Conservation (phyloP, 2,113 vertebrate genomes). For the Peromyscus polionotus region DNA sequence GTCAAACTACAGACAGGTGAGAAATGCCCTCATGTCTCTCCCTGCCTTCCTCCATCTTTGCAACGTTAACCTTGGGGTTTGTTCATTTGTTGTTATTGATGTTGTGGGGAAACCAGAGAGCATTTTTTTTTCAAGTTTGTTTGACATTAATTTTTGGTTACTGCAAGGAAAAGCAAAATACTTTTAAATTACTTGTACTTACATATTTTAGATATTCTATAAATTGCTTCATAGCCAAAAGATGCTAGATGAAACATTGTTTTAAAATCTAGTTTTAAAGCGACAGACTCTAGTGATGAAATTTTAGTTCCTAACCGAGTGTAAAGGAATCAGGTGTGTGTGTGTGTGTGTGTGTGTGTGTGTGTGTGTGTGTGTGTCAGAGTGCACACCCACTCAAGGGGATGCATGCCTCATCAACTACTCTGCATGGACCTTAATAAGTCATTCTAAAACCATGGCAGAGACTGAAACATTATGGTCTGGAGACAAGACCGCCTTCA, state of each 20-base stretch:
- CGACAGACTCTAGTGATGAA: not conserved
- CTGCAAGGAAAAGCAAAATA: not conserved
- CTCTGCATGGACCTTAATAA: not conserved
- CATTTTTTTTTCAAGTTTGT: not conserved
- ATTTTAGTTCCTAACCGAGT: constrained; percentile 26
- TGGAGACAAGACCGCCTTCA: not conserved
- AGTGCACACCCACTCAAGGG: not conserved
- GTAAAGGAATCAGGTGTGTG: not conserved
- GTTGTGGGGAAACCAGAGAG: not conserved
- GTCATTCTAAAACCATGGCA: not conserved
- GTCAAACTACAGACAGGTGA: constrained; percentile 93
- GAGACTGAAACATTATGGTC: not conserved
- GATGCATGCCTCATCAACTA: not conserved
- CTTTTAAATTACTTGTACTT: not conserved
- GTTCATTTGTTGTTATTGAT: not conserved
- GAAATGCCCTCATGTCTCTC: not conserved
- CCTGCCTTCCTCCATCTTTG: not conserved
- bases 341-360: too few species aligned
- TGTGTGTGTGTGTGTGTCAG: not conserved
- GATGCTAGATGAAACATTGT: not conserved
- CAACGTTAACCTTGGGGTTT: not conserved
- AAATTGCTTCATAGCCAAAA: not conserved
- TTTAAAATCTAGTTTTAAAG: constrained; percentile 42
- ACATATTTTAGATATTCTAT: not conserved
- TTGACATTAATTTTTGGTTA: not conserved